Percentiles rank a stretch among this genome's conserved stretches.
Conservation (phyloP, 2,113 vertebrate genomes). For the Microcebus griseorufus region DNA sequence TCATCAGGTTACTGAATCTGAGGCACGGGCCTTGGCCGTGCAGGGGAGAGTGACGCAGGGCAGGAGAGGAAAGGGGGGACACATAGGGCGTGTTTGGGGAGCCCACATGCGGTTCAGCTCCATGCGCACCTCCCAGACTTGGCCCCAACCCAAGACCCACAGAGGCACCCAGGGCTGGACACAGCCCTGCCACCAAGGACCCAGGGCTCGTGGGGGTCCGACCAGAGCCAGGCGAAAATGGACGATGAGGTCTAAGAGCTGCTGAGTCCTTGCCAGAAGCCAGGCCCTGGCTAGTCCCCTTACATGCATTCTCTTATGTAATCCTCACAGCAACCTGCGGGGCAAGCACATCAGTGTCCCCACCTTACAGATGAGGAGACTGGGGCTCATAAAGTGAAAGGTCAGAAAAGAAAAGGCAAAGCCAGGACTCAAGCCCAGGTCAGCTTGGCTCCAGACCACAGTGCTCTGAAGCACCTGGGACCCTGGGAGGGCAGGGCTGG, state of each 20-base stretch:
- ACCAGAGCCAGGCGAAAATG: background rate
- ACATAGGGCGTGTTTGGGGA: background rate
- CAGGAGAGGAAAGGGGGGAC: background rate
- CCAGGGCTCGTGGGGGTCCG: background rate
- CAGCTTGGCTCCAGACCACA: background rate
- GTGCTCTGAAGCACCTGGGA: background rate
- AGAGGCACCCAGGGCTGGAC: background rate
- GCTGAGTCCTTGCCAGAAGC: background rate
- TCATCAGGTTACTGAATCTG: background rate
- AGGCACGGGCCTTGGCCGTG: background rate
- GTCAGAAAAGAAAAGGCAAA: background rate
- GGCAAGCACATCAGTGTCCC: background rate
- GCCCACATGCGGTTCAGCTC: background rate
- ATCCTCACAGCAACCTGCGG: background rate
- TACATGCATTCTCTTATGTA: background rate
- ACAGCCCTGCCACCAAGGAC: background rate
- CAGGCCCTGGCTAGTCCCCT: background rate
- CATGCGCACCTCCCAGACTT: background rate
- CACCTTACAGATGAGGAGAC: background rate
- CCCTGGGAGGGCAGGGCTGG: background rate
- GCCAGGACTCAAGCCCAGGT: background rate
- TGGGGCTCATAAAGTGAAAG: background rate
- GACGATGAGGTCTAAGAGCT: background rate
- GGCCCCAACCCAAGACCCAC: background rate
- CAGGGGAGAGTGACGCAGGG: background rate